Evolutionary conservation across 2,888 invertebrate genomes (phyloP).

Genomic region (Xestia xanthographa): DNA sequence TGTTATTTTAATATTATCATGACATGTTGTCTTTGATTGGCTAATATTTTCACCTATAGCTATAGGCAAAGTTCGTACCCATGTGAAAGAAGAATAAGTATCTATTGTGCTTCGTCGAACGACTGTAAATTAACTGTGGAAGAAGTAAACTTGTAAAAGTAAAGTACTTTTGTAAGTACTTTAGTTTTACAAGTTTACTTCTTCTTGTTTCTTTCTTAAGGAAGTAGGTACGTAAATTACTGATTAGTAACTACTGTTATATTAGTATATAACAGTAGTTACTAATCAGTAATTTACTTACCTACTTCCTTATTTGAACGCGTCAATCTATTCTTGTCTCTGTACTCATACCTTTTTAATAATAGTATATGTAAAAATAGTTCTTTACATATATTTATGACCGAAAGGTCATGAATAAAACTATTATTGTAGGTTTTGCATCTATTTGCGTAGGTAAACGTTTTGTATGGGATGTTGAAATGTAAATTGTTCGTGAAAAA

Average conservation of each 20-base stretch:
- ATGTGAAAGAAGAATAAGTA: not conserved
- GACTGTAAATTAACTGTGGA: not conserved
- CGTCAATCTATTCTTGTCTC: not conserved
- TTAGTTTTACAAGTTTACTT: too few species aligned
- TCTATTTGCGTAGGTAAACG: not conserved
- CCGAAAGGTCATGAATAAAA: not conserved
- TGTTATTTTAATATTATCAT: not conserved
- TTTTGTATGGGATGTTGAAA: not conserved
- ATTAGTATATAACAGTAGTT: too few species aligned
- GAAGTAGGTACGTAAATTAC: too few species aligned
- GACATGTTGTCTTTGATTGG: too few species aligned
- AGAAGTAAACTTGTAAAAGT: not conserved
- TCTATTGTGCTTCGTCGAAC: not conserved
- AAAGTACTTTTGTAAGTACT: too few species aligned
- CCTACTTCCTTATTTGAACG: not conserved
- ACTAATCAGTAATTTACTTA: not conserved
- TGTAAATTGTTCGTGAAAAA: not conserved
- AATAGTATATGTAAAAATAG: not conserved
- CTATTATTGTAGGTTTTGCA: not conserved
- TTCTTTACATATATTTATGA: not conserved
- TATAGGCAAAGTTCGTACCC: not conserved
- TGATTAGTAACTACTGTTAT: too few species aligned
- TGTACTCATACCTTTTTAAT: not conserved
- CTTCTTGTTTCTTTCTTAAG: too few species aligned
- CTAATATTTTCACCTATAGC: not conserved